Conservation (phyloP, 2,113 vertebrate species). For the Cebus imitator region DNA sequence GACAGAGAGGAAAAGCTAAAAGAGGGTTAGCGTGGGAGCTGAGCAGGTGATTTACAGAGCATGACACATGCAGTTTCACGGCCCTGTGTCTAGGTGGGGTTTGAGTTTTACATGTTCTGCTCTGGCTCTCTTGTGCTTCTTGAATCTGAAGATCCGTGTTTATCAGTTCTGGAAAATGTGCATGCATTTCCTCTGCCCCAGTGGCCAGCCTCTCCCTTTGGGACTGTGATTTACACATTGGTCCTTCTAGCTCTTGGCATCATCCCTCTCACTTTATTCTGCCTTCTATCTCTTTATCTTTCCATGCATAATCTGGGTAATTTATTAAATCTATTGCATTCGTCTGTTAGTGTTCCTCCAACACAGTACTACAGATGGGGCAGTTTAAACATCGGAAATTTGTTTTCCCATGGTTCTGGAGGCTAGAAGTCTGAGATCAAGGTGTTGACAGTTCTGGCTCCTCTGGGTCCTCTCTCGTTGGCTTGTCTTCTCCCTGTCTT, state of each 20-base stretch:
- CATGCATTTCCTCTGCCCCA: background rate
- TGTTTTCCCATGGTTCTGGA: background rate
- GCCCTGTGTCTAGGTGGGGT: background rate
- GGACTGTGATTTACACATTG: background rate
- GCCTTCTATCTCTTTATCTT: too few relatives aligned
- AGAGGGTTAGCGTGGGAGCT: background rate
- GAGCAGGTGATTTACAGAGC: background rate
- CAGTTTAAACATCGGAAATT: background rate
- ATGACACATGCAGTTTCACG: background rate
- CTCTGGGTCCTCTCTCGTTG: background rate
- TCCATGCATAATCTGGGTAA: background rate
- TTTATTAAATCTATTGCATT: background rate
- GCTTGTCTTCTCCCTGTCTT: background rate
- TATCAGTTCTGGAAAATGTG: background rate
- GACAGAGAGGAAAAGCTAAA: background rate
- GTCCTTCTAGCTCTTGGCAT: background rate
- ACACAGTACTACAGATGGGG: background rate
- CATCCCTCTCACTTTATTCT: background rate
- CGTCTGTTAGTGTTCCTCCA: fast-evolving
- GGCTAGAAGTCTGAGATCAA: too few relatives aligned
- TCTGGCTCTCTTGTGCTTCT: background rate
- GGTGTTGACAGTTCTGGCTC: background rate
- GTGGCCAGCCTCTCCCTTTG: background rate
- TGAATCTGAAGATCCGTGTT: background rate
- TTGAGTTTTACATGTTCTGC: background rate